Conservation (phyloP, 2,888 invertebrate genomes). For the Saturnia japonica region DNA sequence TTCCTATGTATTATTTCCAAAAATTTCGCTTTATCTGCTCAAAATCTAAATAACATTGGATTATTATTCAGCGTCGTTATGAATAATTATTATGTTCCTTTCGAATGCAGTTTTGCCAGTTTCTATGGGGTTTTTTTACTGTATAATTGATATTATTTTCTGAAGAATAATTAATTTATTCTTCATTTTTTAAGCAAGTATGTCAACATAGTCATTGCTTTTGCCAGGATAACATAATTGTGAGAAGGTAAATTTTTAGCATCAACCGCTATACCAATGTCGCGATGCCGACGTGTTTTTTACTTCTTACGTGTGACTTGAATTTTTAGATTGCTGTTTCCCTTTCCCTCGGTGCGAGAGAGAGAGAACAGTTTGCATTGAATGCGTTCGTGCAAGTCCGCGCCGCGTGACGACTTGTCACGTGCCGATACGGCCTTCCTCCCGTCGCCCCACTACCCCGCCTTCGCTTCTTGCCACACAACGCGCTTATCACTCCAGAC, state of each 20-base stretch:
- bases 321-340: slow-evolving; percentile 23
- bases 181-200: no score
- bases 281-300: slow-evolving; percentile 17
- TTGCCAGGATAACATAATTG: slow-evolving; percentile 1
- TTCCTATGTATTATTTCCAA: background rate
- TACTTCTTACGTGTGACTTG: slow-evolving; percentile 9
- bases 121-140: no score
- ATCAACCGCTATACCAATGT: background rate
- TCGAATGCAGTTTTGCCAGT: no score
- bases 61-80: no score
- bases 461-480: slow-evolving; percentile 25
- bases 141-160: no score
- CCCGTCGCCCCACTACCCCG: slow-evolving; percentile 27
- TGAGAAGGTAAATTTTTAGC: background rate
- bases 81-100: no score
- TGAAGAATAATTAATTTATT: no score
- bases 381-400: slow-evolving; percentile 45
- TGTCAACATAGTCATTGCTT: slow-evolving; percentile 17
- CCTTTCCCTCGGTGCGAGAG: slow-evolving; percentile 30
- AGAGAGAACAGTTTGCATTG: slow-evolving; percentile 37
- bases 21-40: background rate
- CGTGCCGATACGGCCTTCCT: slow-evolving; percentile 44
- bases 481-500: slow-evolving; percentile 47
- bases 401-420: slow-evolving; percentile 60
- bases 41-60: no score